Percentiles rank a stretch among this genome's conserved stretches.
phyloP scores from a whole-genome alignment of 2,888 invertebrate genomes.

The Napeogenes inachia region DNA sequence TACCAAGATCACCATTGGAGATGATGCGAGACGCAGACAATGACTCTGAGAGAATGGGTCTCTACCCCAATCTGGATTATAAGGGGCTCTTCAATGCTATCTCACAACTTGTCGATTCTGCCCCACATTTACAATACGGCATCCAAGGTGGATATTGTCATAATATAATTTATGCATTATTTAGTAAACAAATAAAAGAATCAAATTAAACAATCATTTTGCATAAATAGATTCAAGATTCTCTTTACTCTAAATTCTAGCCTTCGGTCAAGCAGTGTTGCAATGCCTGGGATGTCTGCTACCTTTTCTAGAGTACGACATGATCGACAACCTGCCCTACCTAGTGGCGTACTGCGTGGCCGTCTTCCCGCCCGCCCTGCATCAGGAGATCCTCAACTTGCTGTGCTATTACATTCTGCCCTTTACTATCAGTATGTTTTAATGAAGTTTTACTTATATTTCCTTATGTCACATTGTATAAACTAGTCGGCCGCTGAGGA shows the following conservation, averaged over 20 bases:
- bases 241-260: conserved; percentile 69
- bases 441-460: neutral
- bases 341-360: conserved; percentile 95
- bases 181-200: too few species aligned
- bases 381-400: conserved; percentile 96
- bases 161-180: too few species aligned
- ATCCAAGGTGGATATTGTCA: conserved; percentile 80
- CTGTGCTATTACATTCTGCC: conserved; percentile 97
- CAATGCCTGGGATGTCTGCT: conserved; percentile 96
- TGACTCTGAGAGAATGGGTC: conserved; percentile 90
- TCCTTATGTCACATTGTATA: neutral
- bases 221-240: too few species aligned
- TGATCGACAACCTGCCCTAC: conserved; percentile 96
- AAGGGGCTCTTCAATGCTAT: conserved; percentile 96
- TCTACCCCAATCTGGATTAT: conserved; percentile 98
- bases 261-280: conserved; percentile 94
- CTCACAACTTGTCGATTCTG: conserved; percentile 93
- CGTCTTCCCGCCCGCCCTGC: conserved; percentile 91
- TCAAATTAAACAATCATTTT: too few species aligned
- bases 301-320: conserved; percentile 96
- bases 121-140: conserved; percentile 92
- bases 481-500: neutral
- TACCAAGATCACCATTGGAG: conserved; percentile 93
- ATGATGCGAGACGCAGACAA: conserved; percentile 92
- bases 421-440: conserved; percentile 92